Percentiles rank a stretch among this genome's conserved stretches.
phyloP scores from a whole-genome alignment of 1,140 invertebrate genomes.

The Monochamus saltuarius region DNA sequence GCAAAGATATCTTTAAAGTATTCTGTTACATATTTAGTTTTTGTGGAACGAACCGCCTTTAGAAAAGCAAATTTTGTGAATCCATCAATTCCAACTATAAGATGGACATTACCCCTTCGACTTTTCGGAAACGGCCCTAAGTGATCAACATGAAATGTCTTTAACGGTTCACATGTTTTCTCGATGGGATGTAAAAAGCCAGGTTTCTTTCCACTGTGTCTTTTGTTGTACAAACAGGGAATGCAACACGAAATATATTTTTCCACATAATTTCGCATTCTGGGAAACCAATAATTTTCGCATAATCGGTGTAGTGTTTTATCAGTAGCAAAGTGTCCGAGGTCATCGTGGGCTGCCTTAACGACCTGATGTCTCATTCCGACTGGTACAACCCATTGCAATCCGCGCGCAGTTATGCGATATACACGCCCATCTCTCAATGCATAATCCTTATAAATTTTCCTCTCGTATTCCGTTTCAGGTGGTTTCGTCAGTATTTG shows the following conservation, averaged over 20 bases:
- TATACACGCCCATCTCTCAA: constrained; percentile 38
- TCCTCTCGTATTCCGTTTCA: constrained; percentile 23
- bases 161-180: too few species aligned
- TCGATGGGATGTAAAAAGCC: constrained; percentile 3
- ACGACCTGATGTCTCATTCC: constrained; percentile 40
- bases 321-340: constrained; percentile 29
- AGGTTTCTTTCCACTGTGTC: not conserved
- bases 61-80: too few species aligned
- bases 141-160: too few species aligned
- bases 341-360: constrained; percentile 39
- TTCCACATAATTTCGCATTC: constrained; percentile 41
- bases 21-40: too few species aligned
- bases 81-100: too few species aligned
- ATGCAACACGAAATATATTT: too few species aligned
- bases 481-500: constrained; percentile 21
- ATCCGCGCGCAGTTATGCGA: constrained; percentile 30
- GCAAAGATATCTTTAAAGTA: too few species aligned
- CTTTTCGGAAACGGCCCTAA: too few species aligned
- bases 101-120: too few species aligned
- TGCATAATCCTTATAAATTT: constrained; percentile 38
- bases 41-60: too few species aligned
- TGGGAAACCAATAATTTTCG: constrained; percentile 44
- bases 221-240: not conserved
- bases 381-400: constrained; percentile 43
- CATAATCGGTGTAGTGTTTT: constrained; percentile 42